phyloP scores from a whole-genome alignment of 2,888 invertebrate species.

The Lasioglossum villosulum region DNA sequence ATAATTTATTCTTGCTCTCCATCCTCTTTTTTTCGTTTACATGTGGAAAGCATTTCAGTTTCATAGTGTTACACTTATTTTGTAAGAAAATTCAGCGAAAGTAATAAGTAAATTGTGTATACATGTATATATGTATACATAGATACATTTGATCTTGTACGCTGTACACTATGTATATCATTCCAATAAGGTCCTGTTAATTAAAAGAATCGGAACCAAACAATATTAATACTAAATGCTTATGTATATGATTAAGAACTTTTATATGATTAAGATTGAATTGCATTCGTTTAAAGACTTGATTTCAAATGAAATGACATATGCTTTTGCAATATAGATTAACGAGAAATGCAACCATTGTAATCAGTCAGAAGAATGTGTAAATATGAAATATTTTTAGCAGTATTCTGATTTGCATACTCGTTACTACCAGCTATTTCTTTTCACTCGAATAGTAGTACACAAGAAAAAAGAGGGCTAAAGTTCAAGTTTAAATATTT shows the following conservation, averaged over 20 bases:
- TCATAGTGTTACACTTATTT: constrained; percentile 41
- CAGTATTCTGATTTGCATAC: constrained; percentile 51
- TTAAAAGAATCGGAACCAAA: constrained; percentile 35
- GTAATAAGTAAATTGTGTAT: constrained; percentile 50
- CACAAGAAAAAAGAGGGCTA: constrained; percentile 9
- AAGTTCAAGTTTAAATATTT: constrained; percentile 45
- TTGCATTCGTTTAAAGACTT: constrained; percentile 39
- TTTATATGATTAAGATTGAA: constrained; percentile 56
- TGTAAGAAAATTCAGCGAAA: constrained; percentile 37
- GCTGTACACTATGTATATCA: constrained; percentile 57
- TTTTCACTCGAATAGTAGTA: constrained; percentile 4
- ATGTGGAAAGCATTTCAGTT: constrained; percentile 24
- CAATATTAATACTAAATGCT: constrained; percentile 38
- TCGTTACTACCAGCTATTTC: constrained; percentile 23
- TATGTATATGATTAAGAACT: constrained; percentile 26
- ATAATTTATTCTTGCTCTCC: constrained; percentile 34
- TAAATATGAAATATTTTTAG: constrained; percentile 48
- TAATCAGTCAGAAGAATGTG: constrained; percentile 61
- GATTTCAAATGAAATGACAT: constrained; percentile 44
- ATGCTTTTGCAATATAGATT: constrained; percentile 36
- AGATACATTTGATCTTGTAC: constrained; percentile 41
- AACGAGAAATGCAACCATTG: constrained; percentile 40
- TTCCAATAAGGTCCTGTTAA: constrained; percentile 58
- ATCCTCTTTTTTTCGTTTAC: constrained; percentile 22
- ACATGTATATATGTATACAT: constrained; percentile 61